These are phyloP conservation scores for Plodia interpunctella DNA, from an alignment of 1,140 invertebrate species.

Conservation along the genomic window DNA sequence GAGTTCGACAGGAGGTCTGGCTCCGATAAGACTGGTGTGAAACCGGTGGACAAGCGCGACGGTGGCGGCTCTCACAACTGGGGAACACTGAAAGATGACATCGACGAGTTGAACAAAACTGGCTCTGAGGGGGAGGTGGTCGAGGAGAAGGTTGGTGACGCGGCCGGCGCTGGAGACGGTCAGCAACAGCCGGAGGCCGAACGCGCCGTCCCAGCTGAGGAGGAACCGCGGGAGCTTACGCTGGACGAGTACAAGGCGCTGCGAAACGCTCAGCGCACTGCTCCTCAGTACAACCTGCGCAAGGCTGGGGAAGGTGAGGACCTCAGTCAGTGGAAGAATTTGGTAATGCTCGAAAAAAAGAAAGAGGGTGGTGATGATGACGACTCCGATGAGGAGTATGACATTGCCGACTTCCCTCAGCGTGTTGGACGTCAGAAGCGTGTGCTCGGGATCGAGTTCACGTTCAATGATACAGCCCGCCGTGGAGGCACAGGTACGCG, in stretches of 20 bases:
- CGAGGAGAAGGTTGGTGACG: constrained; percentile 76
- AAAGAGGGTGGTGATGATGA: constrained; percentile 84
- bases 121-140: constrained; percentile 68
- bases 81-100: constrained; percentile 95
- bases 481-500: constrained; percentile 81
- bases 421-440: constrained; percentile 92
- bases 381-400: constrained; percentile 83
- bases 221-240: constrained; percentile 88
- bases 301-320: constrained; percentile 96
- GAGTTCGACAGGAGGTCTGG: constrained; percentile 97
- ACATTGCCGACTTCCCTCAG: constrained; percentile 89
- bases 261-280: constrained; percentile 82
- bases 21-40: constrained; percentile 95
- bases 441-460: constrained; percentile 92
- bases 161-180: constrained; percentile 75
- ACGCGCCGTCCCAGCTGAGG: constrained; percentile 79
- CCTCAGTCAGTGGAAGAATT: constrained; percentile 94
- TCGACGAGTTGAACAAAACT: constrained; percentile 82
- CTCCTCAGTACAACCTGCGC: constrained; percentile 92
- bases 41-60: constrained; percentile 95
- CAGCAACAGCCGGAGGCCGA: constrained; percentile 59
- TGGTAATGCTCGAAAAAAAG: constrained; percentile 90
- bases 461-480: constrained; percentile 89
- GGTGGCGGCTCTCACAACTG: constrained; percentile 96
- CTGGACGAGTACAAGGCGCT: constrained; percentile 94